These are phyloP conservation scores for Amphilophus citrinellus DNA, from an alignment of 2,113 vertebrate species.

Conservation along the genomic window DNA sequence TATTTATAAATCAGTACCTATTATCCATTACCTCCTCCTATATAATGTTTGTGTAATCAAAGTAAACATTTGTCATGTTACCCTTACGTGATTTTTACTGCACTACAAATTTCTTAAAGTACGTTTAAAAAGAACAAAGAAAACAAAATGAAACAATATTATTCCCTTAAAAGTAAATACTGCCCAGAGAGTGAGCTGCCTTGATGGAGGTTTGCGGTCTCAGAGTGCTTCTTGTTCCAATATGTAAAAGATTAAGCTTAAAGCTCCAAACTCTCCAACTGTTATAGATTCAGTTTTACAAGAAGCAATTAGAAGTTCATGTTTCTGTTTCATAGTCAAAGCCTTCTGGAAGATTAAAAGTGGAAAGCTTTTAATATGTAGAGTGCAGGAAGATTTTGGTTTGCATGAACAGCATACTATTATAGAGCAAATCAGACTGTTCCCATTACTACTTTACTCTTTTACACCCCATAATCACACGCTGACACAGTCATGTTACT, in stretches of 20 bases:
- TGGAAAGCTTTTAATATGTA: slow-evolving; percentile 9
- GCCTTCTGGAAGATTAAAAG: background rate
- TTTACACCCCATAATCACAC: background rate
- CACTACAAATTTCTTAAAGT: too few species aligned
- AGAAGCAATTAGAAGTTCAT: background rate
- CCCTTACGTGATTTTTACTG: too few species aligned
- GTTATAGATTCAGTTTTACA: background rate
- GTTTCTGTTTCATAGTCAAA: background rate
- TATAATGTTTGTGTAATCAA: too few species aligned
- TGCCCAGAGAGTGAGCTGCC: too few species aligned
- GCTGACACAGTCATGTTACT: background rate
- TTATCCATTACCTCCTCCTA: too few species aligned
- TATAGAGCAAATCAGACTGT: background rate
- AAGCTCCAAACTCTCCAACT: slow-evolving; percentile 9
- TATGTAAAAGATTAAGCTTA: slow-evolving; percentile 15
- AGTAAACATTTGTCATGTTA: too few species aligned
- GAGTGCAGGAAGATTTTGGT: background rate
- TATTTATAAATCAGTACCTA: too few species aligned
- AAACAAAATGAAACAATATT: too few species aligned
- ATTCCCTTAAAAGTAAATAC: too few species aligned
- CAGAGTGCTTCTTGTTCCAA: background rate
- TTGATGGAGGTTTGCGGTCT: too few species aligned
- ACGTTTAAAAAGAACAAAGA: too few species aligned
- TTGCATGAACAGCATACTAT: background rate
- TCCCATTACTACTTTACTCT: background rate